Percentiles rank a stretch among this genome's conserved stretches.
Evolutionary conservation across 2,113 vertebrate genomes (phyloP).

Genomic region (Haemorhous mexicanus): DNA sequence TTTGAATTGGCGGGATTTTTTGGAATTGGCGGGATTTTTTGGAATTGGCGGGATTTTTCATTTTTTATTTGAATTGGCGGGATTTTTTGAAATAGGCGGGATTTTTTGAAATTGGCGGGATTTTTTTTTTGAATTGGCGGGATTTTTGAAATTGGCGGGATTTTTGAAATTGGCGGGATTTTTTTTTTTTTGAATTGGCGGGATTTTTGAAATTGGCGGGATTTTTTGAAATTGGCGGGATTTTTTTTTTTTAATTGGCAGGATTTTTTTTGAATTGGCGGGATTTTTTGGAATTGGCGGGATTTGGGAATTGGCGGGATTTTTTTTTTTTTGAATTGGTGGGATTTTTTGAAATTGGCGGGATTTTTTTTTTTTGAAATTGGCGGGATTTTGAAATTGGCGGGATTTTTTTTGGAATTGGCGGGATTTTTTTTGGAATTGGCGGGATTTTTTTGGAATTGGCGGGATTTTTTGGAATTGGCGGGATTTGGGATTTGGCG

Average conservation of each 20-base stretch:
- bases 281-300: too few relatives aligned
- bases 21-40: fast-evolving
- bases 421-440: background rate
- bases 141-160: background rate
- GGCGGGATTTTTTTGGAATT: fast-evolving
- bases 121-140: fast-evolving
- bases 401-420: too few relatives aligned
- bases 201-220: too few relatives aligned
- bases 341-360: fast-evolving
- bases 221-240: too few relatives aligned
- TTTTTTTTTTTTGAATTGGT: fast-evolving
- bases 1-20: fast-evolving
- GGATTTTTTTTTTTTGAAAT: background rate
- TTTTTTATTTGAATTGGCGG: fast-evolving
- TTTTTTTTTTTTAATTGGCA: too few relatives aligned
- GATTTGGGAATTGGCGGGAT: fast-evolving
- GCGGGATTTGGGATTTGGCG: too few relatives aligned
- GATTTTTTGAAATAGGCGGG: background rate
- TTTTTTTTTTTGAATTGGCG: too few relatives aligned
- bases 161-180: fast-evolving
- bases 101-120: fast-evolving
- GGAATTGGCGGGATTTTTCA: background rate
- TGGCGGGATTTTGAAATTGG: fast-evolving
- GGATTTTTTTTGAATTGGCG: too few relatives aligned
- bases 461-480: background rate